phyloP scores from a whole-genome alignment of 2,113 vertebrate genomes.

The Origma solitaria region DNA sequence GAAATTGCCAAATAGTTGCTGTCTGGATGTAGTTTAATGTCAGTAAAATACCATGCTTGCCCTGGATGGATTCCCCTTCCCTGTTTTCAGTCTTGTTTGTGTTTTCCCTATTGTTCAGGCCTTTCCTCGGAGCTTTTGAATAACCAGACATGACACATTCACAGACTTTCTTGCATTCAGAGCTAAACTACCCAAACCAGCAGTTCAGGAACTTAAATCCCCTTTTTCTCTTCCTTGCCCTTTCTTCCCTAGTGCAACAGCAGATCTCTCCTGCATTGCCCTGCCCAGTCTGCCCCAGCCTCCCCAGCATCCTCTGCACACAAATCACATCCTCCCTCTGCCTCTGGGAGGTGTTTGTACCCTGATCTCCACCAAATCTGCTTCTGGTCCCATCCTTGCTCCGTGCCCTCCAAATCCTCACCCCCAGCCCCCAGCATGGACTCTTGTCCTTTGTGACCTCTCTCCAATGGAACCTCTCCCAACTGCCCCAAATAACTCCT shows the following conservation, averaged over 20 bases:
- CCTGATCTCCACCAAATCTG: background rate
- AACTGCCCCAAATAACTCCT: background rate
- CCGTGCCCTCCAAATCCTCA: background rate
- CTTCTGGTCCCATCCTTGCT: background rate
- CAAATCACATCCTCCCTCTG: background rate
- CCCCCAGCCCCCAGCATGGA: background rate
- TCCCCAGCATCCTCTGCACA: background rate
- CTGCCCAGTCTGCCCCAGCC: background rate
- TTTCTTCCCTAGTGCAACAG: background rate
- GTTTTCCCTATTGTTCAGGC: background rate
- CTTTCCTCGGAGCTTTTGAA: background rate
- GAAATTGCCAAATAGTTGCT: slow-evolving; percentile 39
- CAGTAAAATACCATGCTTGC: slow-evolving; percentile 8
- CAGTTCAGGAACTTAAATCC: background rate
- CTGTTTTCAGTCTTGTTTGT: slow-evolving; percentile 2
- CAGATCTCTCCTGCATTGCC: background rate
- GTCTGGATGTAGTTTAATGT: slow-evolving; percentile 35
- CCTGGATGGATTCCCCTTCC: background rate
- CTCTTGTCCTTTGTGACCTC: background rate
- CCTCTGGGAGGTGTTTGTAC: background rate
- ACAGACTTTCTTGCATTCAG: background rate
- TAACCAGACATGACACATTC: background rate
- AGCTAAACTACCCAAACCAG: background rate
- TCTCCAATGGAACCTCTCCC: background rate
- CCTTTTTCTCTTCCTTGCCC: background rate